phyloP scores from a whole-genome alignment of 2,888 invertebrate species.

The Meganola albula region DNA sequence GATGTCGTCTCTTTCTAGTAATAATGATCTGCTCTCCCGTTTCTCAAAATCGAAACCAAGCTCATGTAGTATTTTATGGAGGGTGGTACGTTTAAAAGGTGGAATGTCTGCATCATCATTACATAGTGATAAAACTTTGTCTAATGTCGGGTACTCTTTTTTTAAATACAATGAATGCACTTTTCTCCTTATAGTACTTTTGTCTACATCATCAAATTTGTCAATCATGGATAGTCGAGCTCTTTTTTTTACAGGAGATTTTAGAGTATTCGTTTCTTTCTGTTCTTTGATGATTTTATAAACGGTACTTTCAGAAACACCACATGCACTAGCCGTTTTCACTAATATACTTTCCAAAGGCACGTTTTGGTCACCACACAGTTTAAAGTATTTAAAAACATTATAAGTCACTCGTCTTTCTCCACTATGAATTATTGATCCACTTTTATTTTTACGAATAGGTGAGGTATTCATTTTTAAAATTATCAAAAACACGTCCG shows the following conservation, averaged over 20 bases:
- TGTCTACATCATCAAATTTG: constrained; percentile 11
- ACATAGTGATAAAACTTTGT: no score
- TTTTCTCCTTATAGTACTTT: constrained; percentile 7
- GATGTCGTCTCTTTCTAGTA: no score
- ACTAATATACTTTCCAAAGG: constrained; percentile 13
- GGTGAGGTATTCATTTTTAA: no score
- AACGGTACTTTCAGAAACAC: no score
- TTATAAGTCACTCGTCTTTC: constrained; percentile 7
- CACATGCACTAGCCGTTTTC: constrained; percentile 9
- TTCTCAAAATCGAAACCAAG: no score
- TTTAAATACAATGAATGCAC: not conserved
- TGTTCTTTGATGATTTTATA: constrained; percentile 12
- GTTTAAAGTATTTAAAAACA: constrained; percentile 9
- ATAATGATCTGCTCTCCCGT: no score
- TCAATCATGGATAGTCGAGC: constrained; percentile 6
- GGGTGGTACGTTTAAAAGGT: no score
- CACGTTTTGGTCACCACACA: constrained; percentile 9
- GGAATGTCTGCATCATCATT: no score
- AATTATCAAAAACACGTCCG: not conserved
- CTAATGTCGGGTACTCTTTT: no score
- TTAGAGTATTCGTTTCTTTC: constrained; percentile 10
- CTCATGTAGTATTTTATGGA: no score
- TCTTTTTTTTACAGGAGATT: constrained; percentile 10
- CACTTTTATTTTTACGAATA: constrained; percentile 10
- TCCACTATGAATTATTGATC: constrained; percentile 6